phyloP scores from a whole-genome alignment of 2,113 vertebrate species.

The Bagarius yarrelli region DNA sequence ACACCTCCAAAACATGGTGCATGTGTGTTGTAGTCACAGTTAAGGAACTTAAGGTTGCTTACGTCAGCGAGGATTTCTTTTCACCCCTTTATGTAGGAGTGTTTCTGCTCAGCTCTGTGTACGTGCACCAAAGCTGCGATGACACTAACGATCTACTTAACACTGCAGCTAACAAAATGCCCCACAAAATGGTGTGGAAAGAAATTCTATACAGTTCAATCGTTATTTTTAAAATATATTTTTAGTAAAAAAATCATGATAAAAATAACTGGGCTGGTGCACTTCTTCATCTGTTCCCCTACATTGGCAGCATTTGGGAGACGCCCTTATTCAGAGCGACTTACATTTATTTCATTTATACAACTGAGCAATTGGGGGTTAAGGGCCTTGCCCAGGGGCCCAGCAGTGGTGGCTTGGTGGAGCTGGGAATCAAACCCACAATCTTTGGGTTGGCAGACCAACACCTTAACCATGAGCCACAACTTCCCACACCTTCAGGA shows the following conservation, averaged over 20 bases:
- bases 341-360: too few relatives aligned
- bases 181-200: background rate
- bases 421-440: too few relatives aligned
- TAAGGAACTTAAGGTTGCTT: background rate
- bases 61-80: too few relatives aligned
- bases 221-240: background rate
- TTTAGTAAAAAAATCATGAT: background rate
- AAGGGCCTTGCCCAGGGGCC: too few relatives aligned
- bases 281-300: too few relatives aligned
- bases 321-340: too few relatives aligned
- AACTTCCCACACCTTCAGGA: too few relatives aligned
- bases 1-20: background rate
- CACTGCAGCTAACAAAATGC: background rate
- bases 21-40: background rate
- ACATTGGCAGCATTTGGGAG: too few relatives aligned
- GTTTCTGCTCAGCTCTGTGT: background rate
- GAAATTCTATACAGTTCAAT: background rate
- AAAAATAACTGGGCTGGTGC: background rate
- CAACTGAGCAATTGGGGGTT: too few relatives aligned
- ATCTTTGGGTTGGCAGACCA: too few relatives aligned
- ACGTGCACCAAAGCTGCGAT: background rate
- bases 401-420: too few relatives aligned
- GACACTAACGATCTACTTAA: background rate
- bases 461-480: too few relatives aligned
- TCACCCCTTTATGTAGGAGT: background rate